Conservation (phyloP, 2,888 invertebrate species). For the Lithosia quadra region DNA sequence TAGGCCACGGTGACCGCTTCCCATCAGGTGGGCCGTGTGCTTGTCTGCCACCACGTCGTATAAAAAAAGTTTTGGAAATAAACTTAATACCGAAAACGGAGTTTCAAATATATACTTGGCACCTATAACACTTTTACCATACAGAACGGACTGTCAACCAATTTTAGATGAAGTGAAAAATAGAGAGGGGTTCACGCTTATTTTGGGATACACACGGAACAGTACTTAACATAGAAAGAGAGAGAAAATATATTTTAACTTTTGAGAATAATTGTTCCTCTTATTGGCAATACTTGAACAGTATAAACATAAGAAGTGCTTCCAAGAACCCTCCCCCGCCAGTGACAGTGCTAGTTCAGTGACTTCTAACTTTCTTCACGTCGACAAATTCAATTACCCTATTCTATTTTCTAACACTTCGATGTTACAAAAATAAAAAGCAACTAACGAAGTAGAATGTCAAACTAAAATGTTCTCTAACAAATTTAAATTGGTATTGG, state of each 20-base stretch:
- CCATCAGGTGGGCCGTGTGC: too few relatives aligned
- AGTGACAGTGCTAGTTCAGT: conserved; percentile 37
- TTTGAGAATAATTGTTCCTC: not conserved
- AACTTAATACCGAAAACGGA: not conserved
- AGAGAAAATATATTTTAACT: not conserved
- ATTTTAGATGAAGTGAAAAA: conserved; percentile 1
- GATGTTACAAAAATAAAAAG: conserved; percentile 23
- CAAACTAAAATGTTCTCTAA: conserved; percentile 11
- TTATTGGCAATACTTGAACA: not conserved
- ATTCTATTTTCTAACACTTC: conserved; percentile 17
- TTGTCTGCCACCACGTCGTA: too few relatives aligned
- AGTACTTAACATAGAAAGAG: not conserved
- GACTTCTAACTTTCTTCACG: conserved; percentile 32
- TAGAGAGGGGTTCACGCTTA: not conserved
- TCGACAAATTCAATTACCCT: conserved; percentile 23
- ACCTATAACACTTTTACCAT: not conserved
- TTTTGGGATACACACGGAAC: not conserved
- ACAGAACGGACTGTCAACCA: conserved; percentile 1
- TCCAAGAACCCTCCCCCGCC: conserved; percentile 33
- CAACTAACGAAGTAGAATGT: conserved; percentile 21
- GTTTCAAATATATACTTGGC: not conserved
- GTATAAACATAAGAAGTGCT: not conserved
- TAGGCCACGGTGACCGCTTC: too few relatives aligned
- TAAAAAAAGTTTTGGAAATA: too few relatives aligned
- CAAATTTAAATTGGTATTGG: not conserved